Base-by-base conservation (phyloP, 2,113 vertebrate genomes). In the Sinocyclocheilus maitianheensis region DNA sequence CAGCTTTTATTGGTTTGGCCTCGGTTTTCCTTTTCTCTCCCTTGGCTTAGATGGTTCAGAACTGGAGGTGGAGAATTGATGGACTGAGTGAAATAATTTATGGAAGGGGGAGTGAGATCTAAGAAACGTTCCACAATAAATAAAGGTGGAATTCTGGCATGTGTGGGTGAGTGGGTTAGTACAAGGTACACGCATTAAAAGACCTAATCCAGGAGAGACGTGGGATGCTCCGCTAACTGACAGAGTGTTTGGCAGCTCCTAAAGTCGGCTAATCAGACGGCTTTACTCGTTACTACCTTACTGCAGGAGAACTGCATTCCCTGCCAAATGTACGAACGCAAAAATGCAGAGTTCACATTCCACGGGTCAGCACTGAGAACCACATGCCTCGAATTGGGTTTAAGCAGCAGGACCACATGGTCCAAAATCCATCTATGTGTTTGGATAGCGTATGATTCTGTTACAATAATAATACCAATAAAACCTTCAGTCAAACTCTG, bases 271-370 rank as follows among this genome's bases (percentile, higher is more conserved):
- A 86, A 88, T 82, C 84, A 37, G 55, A 81, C 69, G 51, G 60
- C 48, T 80, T 85, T 78, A 79, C 87, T 76, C 55, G 14, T 67
- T 55, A 85, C 55, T 60, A 60, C 11, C 65, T 84, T 16, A 58
- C 75, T 67, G 84, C 78, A 26, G 37, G 48, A 88, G 79, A 80
- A 74, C 10, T 11, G 24, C 63, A 62, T 62, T 62, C 16, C 22
- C 16, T 81, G 84, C 75, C 89, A 88, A 81, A 82, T 69, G 24
- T 77, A 65, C 4, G 65, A 86, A 72, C 62, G 51, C 48, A 43
- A 88, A 85, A 88, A 77, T 37, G 60, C 81, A 63, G 67, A 84
- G 85, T 58, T 48, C 81, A 81, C 86, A 88, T 89, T 89, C 86
- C 77, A 77, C 22, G 74, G 84, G 86, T 86, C 84, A 77, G 69